Percentiles rank a stretch among this genome's conserved stretches.
Evolutionary conservation across 2,797 vertebrate genomes (phyloP).

Genomic region (Pseudochirops cupreus): DNA sequence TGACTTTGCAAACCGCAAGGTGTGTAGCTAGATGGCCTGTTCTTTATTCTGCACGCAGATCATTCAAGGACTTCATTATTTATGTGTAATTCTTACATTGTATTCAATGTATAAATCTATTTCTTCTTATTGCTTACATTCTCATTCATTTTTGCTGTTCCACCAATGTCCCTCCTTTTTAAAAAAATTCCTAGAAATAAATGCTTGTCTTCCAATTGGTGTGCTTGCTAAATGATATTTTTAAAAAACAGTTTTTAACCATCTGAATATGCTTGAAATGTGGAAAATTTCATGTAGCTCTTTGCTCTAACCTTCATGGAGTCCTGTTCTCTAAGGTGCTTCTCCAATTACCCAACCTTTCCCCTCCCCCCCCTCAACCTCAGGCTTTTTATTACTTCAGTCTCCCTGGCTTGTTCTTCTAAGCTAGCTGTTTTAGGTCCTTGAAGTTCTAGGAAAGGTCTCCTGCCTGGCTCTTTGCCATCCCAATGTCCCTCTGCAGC

Average conservation of each 20-base stretch:
- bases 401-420: neutral
- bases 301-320: neutral
- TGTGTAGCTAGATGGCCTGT: neutral
- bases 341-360: neutral
- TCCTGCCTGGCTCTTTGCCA: neutral
- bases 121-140: neutral
- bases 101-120: neutral
- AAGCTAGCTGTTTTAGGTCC: neutral
- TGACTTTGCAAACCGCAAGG: neutral
- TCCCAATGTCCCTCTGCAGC: neutral
- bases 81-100: neutral
- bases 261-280: neutral
- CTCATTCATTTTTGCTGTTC: neutral
- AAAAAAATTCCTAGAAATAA: conserved; percentile 26
- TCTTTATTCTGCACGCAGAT: neutral
- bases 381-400: neutral
- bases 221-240: neutral
- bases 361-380: neutral
- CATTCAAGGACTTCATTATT: neutral
- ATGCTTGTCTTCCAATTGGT: neutral
- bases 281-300: neutral
- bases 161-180: conserved; percentile 1
- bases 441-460: conserved; percentile 2
- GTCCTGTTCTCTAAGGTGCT: neutral
- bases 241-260: neutral